Conservation (phyloP, 2,113 vertebrate genomes). For the Nycticorax nycticorax region DNA sequence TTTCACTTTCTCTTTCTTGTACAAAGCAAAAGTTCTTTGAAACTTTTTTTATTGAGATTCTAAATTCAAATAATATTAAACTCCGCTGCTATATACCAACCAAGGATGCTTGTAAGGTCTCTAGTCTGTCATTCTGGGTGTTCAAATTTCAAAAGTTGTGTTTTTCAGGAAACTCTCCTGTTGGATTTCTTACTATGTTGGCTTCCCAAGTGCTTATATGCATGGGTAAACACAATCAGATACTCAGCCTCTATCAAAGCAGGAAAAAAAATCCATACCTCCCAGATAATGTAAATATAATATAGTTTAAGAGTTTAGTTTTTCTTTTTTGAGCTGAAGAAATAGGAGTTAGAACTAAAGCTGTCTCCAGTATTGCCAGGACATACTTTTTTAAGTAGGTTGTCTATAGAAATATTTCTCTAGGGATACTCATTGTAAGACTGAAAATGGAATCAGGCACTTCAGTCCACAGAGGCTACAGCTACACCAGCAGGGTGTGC, state of each 20-base stretch:
- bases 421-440: background rate
- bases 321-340: background rate
- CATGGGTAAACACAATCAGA: fast-evolving
- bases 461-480: background rate
- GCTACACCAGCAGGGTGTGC: background rate
- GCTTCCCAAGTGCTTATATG: background rate
- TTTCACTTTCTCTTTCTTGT: background rate
- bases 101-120: background rate
- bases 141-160: background rate
- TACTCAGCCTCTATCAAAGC: background rate
- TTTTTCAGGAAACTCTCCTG: background rate
- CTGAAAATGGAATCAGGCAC: background rate
- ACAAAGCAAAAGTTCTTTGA: background rate
- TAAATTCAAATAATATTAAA: background rate
- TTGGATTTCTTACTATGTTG: background rate
- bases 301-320: background rate
- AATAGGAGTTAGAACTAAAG: background rate
- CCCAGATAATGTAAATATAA: background rate
- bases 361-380: background rate
- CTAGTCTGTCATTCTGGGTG: background rate
- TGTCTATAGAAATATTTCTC: background rate
- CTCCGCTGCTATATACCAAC: background rate
- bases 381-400: background rate
- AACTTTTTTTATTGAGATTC: background rate
- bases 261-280: background rate